A percentile compares a stretch with the other conserved stretches of the same genome.
phyloP scores from a whole-genome alignment of 2,888 invertebrate species.

The Brenthis ino region DNA sequence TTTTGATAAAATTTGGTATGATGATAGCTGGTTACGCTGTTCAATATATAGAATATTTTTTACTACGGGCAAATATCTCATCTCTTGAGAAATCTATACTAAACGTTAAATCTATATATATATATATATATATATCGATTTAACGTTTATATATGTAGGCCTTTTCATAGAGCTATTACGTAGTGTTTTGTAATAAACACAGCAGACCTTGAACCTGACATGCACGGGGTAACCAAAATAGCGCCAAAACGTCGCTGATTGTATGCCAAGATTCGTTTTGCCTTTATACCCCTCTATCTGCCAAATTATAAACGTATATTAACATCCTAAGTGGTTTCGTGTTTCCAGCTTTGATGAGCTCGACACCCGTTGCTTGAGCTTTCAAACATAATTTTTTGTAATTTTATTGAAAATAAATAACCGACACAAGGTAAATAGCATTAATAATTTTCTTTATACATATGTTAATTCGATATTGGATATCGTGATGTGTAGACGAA shows the following conservation, averaged over 20 bases:
- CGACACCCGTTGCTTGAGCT: constrained; percentile 8
- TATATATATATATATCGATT: too few species aligned
- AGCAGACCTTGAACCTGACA: constrained; percentile 59
- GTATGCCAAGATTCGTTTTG: constrained; percentile 41
- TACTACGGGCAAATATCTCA: too few species aligned
- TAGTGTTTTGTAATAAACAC: constrained; percentile 28
- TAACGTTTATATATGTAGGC: background rate
- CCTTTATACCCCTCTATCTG: constrained; percentile 46
- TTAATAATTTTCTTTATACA: too few species aligned
- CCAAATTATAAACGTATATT: constrained; percentile 46
- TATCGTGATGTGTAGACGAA: too few species aligned
- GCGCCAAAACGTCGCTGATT: constrained; percentile 32
- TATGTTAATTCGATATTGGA: too few species aligned
- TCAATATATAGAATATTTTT: too few species aligned
- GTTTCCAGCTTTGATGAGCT: constrained; percentile 1
- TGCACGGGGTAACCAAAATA: constrained; percentile 44
- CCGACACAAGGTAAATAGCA: too few species aligned
- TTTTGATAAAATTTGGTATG: too few species aligned
- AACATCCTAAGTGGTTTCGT: constrained; percentile 23
- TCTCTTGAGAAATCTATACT: too few species aligned
- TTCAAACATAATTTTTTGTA: constrained; percentile 1
- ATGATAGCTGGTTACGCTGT: too few species aligned
- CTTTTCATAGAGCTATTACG: background rate
- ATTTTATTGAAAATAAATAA: too few species aligned
- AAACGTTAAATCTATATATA: too few species aligned